phyloP scores from a whole-genome alignment of 2,113 vertebrate species.

The Garra rufa region DNA sequence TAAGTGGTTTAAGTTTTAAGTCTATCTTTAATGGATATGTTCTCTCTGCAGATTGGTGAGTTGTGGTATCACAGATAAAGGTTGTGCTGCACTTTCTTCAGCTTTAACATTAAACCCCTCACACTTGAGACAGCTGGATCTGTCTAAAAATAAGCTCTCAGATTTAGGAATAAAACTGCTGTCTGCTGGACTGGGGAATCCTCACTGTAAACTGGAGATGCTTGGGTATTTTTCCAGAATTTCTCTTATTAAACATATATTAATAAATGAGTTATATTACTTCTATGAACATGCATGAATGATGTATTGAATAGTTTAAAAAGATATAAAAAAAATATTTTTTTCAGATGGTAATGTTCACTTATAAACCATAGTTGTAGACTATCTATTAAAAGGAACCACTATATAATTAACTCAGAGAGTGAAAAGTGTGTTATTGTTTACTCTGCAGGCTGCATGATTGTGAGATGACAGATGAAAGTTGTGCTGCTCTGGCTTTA shows the following conservation, averaged over 20 bases:
- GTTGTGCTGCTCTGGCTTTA: background rate
- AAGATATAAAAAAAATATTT: no score
- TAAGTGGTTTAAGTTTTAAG: background rate
- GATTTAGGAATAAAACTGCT: background rate
- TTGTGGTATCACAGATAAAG: background rate
- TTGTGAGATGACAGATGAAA: background rate
- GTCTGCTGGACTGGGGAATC: background rate
- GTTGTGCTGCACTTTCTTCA: slow-evolving; percentile 5
- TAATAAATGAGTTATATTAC: background rate
- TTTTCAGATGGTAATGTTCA: background rate
- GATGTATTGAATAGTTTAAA: background rate
- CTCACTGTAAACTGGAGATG: background rate
- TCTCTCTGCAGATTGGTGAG: background rate
- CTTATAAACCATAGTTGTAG: background rate
- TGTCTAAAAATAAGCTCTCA: background rate
- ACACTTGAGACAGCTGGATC: background rate
- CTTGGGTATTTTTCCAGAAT: background rate
- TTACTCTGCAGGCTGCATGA: background rate
- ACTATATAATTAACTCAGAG: background rate
- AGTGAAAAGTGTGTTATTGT: background rate
- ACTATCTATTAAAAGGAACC: background rate
- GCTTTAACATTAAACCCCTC: background rate
- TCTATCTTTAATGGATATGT: background rate
- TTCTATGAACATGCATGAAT: background rate
- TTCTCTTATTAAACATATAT: background rate